A percentile compares a stretch with the other conserved stretches of the same genome.
phyloP scores from a whole-genome alignment of 2,888 invertebrate species.

The Crepidodera aurea region DNA sequence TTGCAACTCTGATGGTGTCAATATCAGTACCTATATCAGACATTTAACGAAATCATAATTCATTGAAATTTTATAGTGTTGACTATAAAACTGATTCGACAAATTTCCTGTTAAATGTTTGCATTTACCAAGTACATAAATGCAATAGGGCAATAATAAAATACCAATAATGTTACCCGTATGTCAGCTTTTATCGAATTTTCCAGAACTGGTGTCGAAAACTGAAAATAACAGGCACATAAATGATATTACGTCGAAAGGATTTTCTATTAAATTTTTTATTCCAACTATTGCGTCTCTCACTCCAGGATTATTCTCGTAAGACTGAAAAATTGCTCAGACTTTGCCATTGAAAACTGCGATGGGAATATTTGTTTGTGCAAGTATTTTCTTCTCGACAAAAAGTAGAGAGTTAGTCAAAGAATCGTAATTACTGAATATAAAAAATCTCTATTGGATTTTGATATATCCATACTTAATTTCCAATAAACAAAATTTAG shows the following conservation, averaged over 20 bases:
- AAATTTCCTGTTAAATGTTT: not conserved
- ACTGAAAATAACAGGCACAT: conserved; percentile 36
- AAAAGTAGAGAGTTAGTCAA: not conserved
- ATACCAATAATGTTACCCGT: conserved; percentile 31
- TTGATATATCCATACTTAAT: too few relatives aligned
- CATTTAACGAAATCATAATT: too few relatives aligned
- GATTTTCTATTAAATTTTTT: conserved; percentile 30
- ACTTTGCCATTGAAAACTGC: conserved; percentile 19
- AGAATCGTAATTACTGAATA: too few relatives aligned
- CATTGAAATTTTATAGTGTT: too few relatives aligned
- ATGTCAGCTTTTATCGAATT: conserved; percentile 37
- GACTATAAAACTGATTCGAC: too few relatives aligned
- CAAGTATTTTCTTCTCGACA: conserved; percentile 6
- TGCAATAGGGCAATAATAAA: conserved; percentile 21
- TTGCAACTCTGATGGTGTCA: too few relatives aligned
- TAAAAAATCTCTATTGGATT: too few relatives aligned
- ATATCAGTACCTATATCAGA: too few relatives aligned
- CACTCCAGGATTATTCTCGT: conserved; percentile 21
- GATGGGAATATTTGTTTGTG: conserved; percentile 20
- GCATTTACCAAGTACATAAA: not conserved
- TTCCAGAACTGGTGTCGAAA: conserved; percentile 31
- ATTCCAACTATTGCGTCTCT: conserved; percentile 26
- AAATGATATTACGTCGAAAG: conserved; percentile 33
- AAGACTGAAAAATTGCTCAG: conserved; percentile 27
- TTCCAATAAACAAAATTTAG: too few relatives aligned